Evolutionary conservation across 2,113 vertebrate species (phyloP).

Genomic region (Xenopus borealis): DNA sequence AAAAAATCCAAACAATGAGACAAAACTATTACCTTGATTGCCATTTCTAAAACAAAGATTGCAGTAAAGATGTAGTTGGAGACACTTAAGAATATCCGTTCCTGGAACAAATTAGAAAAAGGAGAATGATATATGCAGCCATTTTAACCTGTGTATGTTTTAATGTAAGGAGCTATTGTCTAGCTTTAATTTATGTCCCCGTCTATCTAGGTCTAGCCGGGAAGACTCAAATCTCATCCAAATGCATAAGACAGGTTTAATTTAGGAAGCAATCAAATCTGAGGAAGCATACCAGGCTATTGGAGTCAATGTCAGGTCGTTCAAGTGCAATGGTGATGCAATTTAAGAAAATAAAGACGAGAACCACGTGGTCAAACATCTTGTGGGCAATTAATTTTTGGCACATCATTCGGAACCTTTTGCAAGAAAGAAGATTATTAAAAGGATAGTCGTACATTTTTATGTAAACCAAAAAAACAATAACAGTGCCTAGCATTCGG

Average conservation of each 20-base stretch:
- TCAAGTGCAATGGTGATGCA: conserved; percentile 97
- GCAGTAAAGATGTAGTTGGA: conserved; percentile 97
- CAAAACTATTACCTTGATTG: conserved; percentile 80
- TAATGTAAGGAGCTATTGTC: no score
- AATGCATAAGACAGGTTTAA: no score
- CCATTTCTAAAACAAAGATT: conserved; percentile 93
- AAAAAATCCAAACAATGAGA: no score
- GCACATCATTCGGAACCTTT: conserved; percentile 81
- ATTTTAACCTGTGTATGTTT: no score
- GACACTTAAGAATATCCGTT: conserved; percentile 84
- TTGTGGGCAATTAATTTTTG: conserved; percentile 88
- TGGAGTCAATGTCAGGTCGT: conserved; percentile 76
- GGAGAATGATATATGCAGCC: no score
- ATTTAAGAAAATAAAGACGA: conserved; percentile 97
- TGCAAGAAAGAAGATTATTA: not conserved
- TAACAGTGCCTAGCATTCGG: no score
- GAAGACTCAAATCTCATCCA: not conserved
- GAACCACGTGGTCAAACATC: conserved; percentile 93
- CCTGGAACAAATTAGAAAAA: conserved; percentile 63
- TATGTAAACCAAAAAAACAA: no score
- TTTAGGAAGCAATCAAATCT: not conserved
- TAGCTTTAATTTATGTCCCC: no score
- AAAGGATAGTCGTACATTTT: no score
- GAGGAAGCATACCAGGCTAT: conserved; percentile 63
- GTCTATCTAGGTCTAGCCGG: not conserved